Base-by-base conservation (phyloP, 2,797 vertebrate species). In the Loris lydekkerianus region DNA sequence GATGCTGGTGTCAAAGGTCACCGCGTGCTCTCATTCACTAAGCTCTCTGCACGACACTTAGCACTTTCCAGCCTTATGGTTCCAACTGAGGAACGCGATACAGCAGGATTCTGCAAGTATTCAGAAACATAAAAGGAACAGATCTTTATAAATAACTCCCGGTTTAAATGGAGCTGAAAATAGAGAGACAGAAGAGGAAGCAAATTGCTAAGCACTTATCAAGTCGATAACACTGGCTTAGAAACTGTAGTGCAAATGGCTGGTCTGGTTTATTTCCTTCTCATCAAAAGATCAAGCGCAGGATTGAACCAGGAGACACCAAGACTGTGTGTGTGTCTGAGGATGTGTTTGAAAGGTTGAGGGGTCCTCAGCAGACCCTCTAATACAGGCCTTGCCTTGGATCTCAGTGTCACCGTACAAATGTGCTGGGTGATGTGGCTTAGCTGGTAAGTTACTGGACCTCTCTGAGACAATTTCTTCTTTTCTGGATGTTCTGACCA, bases 91-190 rank as follows among this genome's bases (percentile, higher is more conserved):
- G 86, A 97, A 86, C 82, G 40, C 3, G 5, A 63, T 46, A 56
- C 8, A 94, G 89, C 89, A 61, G 87, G 91, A 85, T 70, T 87
- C 88, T 76, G 75, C 94, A 60, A 60, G 93, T 29, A 56, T 69
- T 88, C 69, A 31, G 77, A 58, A 89, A 93, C 93, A 67, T 18
- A 56, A 96, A 91, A 94, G 65, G 96, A 94, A 92, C 5, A 25
- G 40, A 56, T 95, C 93, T 97, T 97, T 95, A 96, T 95, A 97
- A 95, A 96, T 97, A 97, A 95, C 97, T 96, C 92, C 92, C 72
- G 80, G 91, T 85, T 94, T 92, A 89, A 96, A 96, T 75, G 53
- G 94, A 87, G 96, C 96, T 94, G 89, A 94, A 94, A 97, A 96
- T 82, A 96, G 91, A 86, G 84, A 95, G 86, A 69, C 78, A 88